Conservation (phyloP, 2,113 vertebrate species). For the Eclectus roratus region DNA sequence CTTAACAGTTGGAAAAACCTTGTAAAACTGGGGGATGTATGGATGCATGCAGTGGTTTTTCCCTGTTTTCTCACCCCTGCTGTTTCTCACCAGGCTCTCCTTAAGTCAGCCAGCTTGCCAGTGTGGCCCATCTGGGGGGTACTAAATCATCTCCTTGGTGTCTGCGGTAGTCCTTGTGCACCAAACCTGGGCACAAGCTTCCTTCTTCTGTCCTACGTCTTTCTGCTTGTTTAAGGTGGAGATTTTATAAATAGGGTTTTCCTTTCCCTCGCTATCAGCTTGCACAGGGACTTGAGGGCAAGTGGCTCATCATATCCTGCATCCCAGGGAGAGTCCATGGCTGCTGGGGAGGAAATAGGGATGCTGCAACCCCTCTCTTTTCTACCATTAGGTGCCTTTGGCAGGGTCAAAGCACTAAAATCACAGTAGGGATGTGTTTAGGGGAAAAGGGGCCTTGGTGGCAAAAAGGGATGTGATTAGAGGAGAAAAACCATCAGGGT, state of each 20-base stretch:
- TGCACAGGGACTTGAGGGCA: accelerated
- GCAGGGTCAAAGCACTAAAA: neutral
- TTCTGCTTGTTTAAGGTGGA: neutral
- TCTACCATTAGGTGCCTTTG: neutral
- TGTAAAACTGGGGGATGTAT: neutral
- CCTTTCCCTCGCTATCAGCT: neutral
- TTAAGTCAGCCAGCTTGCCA: neutral
- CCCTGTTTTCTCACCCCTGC: neutral
- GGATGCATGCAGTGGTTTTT: neutral
- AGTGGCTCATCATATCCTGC: neutral
- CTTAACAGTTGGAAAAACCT: neutral
- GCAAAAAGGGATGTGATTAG: neutral
- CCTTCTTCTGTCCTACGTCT: neutral
- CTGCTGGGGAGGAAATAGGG: neutral
- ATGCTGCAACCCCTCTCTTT: neutral
- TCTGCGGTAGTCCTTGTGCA: neutral
- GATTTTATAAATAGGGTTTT: neutral
- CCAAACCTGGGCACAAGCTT: neutral
- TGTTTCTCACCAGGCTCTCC: neutral
- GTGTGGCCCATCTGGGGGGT: neutral
- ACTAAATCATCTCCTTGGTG: neutral
- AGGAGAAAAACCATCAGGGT: neutral
- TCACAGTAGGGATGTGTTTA: neutral
- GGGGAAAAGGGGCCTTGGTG: neutral
- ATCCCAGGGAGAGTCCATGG: neutral